A percentile compares a stretch with the other conserved stretches of the same genome.
phyloP scores from a whole-genome alignment of 2,888 invertebrate species.

The Tipula unca region DNA sequence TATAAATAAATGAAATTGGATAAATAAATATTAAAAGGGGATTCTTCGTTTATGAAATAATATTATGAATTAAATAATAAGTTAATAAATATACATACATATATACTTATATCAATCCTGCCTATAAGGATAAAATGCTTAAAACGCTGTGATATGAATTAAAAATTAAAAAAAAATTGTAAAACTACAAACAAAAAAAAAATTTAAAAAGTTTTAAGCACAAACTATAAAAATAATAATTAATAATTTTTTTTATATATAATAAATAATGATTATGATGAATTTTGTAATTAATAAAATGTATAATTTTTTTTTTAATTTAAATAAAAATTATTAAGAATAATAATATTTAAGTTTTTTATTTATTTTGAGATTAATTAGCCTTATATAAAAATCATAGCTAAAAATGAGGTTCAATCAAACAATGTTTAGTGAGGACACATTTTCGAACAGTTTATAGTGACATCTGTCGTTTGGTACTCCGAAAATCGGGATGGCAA shows the following conservation, averaged over 20 bases:
- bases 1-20: not conserved
- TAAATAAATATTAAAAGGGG: not conserved
- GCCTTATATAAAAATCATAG: too few relatives aligned
- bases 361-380: not conserved
- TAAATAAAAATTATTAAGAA: not conserved
- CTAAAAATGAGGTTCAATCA: too few relatives aligned
- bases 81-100: not conserved
- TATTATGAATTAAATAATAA: not conserved
- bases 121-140: not conserved
- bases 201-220: not conserved
- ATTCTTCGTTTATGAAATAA: not conserved
- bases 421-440: too few relatives aligned
- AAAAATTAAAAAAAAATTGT: not conserved
- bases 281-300: conserved; percentile 1
- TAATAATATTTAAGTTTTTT: not conserved
- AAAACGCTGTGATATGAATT: not conserved
- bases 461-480: too few relatives aligned
- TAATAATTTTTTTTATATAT: not conserved
- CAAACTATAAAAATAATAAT: not conserved
- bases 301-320: not conserved
- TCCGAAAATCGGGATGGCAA: too few relatives aligned
- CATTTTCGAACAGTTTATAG: too few relatives aligned
- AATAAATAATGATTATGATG: not conserved
- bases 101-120: conserved; percentile 1
- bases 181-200: not conserved